phyloP scores from a whole-genome alignment of 2,797 vertebrate species.

The Oreonectes daqikongensis region DNA sequence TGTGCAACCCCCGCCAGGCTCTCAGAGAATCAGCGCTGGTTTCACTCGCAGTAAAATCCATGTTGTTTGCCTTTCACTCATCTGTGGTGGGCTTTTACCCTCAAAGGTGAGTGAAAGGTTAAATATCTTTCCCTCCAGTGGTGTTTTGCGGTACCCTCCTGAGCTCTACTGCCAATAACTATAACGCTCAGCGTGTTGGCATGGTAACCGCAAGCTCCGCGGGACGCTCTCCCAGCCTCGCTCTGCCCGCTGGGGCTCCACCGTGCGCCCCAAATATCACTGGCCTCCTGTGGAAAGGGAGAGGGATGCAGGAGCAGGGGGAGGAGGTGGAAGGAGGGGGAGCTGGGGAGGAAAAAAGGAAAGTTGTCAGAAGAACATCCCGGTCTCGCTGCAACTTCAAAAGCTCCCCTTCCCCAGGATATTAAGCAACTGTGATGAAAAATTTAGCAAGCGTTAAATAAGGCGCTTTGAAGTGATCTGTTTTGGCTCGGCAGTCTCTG shows the following conservation, averaged over 20 bases:
- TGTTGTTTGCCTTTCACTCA: constrained; percentile 33
- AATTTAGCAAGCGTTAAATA: constrained; percentile 87
- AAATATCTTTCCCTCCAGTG: constrained; percentile 42
- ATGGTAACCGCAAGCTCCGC: constrained; percentile 41
- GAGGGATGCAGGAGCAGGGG: constrained; percentile 60
- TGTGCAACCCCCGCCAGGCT: background rate
- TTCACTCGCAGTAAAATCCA: constrained; percentile 2
- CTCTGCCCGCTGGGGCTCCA: constrained; percentile 46
- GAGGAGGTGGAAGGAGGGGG: constrained; percentile 64
- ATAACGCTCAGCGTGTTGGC: constrained; percentile 30
- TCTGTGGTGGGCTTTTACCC: constrained; percentile 32
- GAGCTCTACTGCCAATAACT: constrained; percentile 19
- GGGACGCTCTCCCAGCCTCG: constrained; percentile 25
- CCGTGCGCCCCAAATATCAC: constrained; percentile 53
- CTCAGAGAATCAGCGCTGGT: background rate
- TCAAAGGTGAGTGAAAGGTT: constrained; percentile 50
- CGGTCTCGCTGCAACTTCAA: constrained; percentile 83
- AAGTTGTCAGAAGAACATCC: constrained; percentile 81
- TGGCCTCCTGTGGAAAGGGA: constrained; percentile 56
- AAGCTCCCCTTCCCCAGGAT: constrained; percentile 86
- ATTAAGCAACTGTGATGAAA: constrained; percentile 88
- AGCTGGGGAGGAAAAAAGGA: constrained; percentile 66
- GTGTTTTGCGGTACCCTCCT: constrained; percentile 43
- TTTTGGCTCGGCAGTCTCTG: constrained; percentile 83
- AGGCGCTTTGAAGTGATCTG: constrained; percentile 88